These are phyloP conservation scores for Glossophaga mutica DNA, from an alignment of 2,797 vertebrate species.

Conservation along the genomic window DNA sequence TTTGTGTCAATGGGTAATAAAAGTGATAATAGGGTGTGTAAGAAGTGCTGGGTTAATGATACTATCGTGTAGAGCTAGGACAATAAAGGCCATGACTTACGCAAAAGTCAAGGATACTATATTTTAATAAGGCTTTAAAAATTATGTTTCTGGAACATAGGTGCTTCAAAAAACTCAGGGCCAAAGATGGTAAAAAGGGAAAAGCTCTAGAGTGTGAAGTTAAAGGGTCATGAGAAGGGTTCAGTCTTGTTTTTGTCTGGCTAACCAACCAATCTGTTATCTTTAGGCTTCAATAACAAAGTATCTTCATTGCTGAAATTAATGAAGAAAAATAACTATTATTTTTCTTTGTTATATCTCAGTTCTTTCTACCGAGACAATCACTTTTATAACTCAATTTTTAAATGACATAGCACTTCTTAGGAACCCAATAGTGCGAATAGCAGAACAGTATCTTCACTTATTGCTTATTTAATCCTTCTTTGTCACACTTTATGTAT, in stretches of 20 bases:
- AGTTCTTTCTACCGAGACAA: neutral
- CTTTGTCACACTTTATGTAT: neutral
- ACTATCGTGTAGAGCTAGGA: neutral
- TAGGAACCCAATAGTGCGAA: neutral
- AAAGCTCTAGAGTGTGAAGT: neutral
- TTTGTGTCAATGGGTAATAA: neutral
- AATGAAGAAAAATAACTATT: neutral
- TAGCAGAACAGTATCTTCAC: neutral
- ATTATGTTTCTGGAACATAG: neutral
- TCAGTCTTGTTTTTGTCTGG: slow-evolving; percentile 1
- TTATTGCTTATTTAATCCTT: neutral
- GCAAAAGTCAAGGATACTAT: neutral
- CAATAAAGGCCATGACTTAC: slow-evolving; percentile 33
- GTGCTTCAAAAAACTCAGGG: neutral
- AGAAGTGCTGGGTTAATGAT: neutral
- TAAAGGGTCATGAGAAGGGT: neutral
- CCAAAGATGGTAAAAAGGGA: neutral
- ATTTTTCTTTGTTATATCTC: neutral
- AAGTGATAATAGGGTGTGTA: neutral
- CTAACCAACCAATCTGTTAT: neutral
- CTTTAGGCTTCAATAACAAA: slow-evolving; percentile 5
- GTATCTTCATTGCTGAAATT: slow-evolving; percentile 22
- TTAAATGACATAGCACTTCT: neutral
- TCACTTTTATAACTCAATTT: neutral
- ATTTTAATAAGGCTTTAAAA: neutral